Evolutionary conservation across 2,113 vertebrate genomes (phyloP).

Genomic region (Phaethon lepturus): DNA sequence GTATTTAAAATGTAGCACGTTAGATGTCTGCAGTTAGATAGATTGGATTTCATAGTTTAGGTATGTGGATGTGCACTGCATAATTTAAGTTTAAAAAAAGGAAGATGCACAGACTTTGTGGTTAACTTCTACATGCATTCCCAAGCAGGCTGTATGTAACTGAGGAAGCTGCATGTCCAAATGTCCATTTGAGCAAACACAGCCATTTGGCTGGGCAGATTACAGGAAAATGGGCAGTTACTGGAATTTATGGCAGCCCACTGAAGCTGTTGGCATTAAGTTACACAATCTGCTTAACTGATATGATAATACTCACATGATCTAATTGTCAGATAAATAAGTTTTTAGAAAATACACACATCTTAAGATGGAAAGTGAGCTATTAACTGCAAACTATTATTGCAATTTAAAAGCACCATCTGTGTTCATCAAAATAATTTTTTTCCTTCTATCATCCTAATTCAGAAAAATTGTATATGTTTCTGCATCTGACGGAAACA

Average conservation of each 20-base stretch:
- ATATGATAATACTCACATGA: neutral
- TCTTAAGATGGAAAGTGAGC: neutral
- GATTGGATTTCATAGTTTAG: constrained; percentile 33
- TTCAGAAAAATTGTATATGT: neutral
- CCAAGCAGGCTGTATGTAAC: neutral
- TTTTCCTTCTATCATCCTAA: neutral
- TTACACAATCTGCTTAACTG: neutral
- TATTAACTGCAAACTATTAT: neutral
- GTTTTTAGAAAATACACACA: neutral
- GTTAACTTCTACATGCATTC: neutral
- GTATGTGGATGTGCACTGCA: neutral
- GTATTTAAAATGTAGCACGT: constrained; percentile 55
- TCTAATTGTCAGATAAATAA: neutral
- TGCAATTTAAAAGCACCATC: neutral
- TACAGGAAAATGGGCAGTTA: neutral
- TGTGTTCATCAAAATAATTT: neutral
- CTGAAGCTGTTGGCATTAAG: neutral
- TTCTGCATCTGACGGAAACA: neutral
- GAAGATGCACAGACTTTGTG: neutral
- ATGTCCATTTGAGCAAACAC: neutral
- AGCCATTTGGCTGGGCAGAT: neutral
- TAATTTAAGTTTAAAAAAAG: neutral
- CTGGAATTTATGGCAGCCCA: neutral
- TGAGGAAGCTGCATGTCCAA: neutral
- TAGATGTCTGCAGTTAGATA: constrained; percentile 33